A percentile compares a stretch with the other conserved stretches of the same genome.
These are phyloP conservation scores for Paracanthobrama guichenoti DNA, from an alignment of 2,113 vertebrate genomes.

Conservation along the genomic window DNA sequence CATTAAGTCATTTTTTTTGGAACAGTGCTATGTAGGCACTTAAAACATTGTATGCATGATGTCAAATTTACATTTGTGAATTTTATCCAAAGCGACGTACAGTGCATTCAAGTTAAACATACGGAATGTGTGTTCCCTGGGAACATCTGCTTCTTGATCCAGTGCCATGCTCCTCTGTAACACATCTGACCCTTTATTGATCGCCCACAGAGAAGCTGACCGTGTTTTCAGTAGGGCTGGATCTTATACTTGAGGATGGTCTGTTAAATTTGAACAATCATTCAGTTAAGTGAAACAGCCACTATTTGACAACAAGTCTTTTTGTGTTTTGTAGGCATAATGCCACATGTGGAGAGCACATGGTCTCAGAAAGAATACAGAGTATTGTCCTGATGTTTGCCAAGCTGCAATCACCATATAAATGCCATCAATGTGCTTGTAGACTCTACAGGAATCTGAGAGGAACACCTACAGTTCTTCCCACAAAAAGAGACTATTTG, in stretches of 20 bases:
- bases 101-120: not conserved
- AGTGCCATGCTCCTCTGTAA: slow-evolving; percentile 42
- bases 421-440: slow-evolving; percentile 4
- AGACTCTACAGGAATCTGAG: slow-evolving; percentile 30
- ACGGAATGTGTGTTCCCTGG: not conserved
- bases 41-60: not conserved
- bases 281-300: slow-evolving; percentile 63
- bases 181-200: slow-evolving; percentile 55
- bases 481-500: slow-evolving; percentile 18
- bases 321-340: slow-evolving; percentile 51
- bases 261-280: slow-evolving; percentile 54
- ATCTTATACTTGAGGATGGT: slow-evolving; percentile 19
- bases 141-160: slow-evolving; percentile 52
- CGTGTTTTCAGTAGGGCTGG: slow-evolving; percentile 16
- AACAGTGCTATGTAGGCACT: not conserved
- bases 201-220: slow-evolving; percentile 25
- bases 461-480: slow-evolving; percentile 37
- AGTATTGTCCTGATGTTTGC: slow-evolving; percentile 63
- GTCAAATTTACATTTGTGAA: not conserved
- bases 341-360: slow-evolving; percentile 71
- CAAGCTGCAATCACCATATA: slow-evolving; percentile 36
- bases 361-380: slow-evolving; percentile 65
- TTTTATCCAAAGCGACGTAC: not conserved
- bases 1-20: not conserved
- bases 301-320: slow-evolving; percentile 62